Evolutionary conservation across 2,888 invertebrate genomes (phyloP).

Genomic region (Cosmorhoe ocellata): DNA sequence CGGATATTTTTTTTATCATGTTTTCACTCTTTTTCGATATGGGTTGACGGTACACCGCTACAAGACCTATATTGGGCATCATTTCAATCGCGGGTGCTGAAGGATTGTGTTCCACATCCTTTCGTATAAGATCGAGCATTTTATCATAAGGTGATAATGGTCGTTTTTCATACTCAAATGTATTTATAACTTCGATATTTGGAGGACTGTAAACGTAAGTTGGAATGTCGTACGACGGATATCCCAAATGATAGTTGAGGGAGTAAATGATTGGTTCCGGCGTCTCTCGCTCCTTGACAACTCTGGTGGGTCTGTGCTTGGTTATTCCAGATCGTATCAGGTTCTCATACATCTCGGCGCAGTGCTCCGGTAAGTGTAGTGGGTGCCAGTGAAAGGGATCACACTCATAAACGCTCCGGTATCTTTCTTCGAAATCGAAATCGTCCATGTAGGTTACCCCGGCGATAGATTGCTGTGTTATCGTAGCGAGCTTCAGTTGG

Average conservation of each 20-base stretch:
- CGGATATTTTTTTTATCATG: slow-evolving; percentile 54
- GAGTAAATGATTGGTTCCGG: slow-evolving; percentile 10
- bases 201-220: slow-evolving; percentile 2
- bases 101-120: slow-evolving; percentile 53
- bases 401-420: slow-evolving; percentile 60
- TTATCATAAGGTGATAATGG: slow-evolving; percentile 45
- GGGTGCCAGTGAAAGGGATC: slow-evolving; percentile 72
- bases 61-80: slow-evolving; percentile 56
- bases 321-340: slow-evolving; percentile 51
- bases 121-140: slow-evolving; percentile 52
- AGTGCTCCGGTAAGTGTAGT: slow-evolving; percentile 63
- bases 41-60: slow-evolving; percentile 63
- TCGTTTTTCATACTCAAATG: slow-evolving; percentile 2
- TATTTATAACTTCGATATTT: background rate
- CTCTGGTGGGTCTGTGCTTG: slow-evolving; percentile 37
- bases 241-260: slow-evolving; percentile 7
- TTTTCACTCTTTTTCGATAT: slow-evolving; percentile 57
- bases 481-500: slow-evolving; percentile 25
- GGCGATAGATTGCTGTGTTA: slow-evolving; percentile 51
- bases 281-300: slow-evolving; percentile 39
- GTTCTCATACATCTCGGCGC: slow-evolving; percentile 56
- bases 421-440: slow-evolving; percentile 63
- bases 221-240: slow-evolving; percentile 10
- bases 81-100: slow-evolving; percentile 49
- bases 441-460: slow-evolving; percentile 70